Evolutionary conservation across 2,888 invertebrate genomes (phyloP).

Genomic region (Smittia sp.): DNA sequence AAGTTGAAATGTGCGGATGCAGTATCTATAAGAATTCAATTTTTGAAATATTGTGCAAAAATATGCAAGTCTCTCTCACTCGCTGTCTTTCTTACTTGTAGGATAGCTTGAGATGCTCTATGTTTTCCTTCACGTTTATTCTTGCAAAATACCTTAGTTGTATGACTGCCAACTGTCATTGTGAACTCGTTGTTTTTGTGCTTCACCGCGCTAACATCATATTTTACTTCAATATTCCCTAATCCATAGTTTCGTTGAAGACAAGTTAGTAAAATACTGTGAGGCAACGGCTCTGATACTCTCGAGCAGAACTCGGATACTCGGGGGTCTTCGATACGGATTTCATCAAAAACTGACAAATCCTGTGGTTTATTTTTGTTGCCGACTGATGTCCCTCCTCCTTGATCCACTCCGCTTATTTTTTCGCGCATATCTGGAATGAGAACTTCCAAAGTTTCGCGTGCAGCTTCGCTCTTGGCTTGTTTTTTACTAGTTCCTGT

Average conservation of each 20-base stretch:
- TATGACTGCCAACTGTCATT: slow-evolving; percentile 91
- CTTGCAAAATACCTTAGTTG: slow-evolving; percentile 85
- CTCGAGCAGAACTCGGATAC: slow-evolving; percentile 94
- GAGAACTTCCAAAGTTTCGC: slow-evolving; percentile 82
- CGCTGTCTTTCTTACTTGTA: slow-evolving; percentile 77
- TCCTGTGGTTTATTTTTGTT: slow-evolving; percentile 22
- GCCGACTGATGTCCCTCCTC: slow-evolving; percentile 43
- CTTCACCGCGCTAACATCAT: slow-evolving; percentile 80
- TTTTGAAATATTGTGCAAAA: background rate
- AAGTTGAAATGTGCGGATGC: slow-evolving; percentile 91
- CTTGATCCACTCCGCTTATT: slow-evolving; percentile 62
- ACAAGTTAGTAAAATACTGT: slow-evolving; percentile 88
- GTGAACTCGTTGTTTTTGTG: slow-evolving; percentile 91
- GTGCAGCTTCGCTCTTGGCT: slow-evolving; percentile 92
- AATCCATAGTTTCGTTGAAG: slow-evolving; percentile 89
- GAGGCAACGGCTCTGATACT: slow-evolving; percentile 93
- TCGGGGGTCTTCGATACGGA: slow-evolving; percentile 89
- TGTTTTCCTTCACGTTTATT: slow-evolving; percentile 98
- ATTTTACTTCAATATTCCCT: slow-evolving; percentile 82
- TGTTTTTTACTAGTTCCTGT: slow-evolving; percentile 84
- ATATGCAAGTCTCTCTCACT: no score
- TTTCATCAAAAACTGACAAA: slow-evolving; percentile 79
- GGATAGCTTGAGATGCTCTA: slow-evolving; percentile 88
- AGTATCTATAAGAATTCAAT: slow-evolving; percentile 61
- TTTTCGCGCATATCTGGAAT: slow-evolving; percentile 89